phyloP scores from a whole-genome alignment of 2,888 invertebrate genomes.

The Nasonia oneida region DNA sequence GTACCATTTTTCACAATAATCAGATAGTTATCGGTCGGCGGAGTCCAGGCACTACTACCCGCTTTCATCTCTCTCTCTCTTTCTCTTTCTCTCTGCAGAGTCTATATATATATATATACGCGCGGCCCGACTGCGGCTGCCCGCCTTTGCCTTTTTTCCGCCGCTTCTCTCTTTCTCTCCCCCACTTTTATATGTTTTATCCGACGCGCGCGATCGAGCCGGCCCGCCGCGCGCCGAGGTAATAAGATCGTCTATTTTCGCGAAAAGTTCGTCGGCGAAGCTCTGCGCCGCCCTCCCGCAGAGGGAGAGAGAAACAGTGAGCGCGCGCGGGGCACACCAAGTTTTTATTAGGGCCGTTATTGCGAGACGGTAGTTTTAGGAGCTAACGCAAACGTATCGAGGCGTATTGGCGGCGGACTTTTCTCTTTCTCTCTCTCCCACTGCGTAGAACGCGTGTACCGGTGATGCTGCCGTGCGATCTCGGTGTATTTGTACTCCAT shows the following conservation, averaged over 20 bases:
- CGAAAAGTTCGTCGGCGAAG: slow-evolving; percentile 50
- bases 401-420: slow-evolving; percentile 40
- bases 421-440: not conserved
- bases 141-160: not conserved
- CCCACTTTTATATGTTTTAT: slow-evolving; percentile 51
- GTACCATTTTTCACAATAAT: slow-evolving; percentile 59
- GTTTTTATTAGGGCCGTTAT: slow-evolving; percentile 60
- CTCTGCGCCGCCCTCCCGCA: not conserved
- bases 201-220: slow-evolving; percentile 38
- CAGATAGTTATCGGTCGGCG: slow-evolving; percentile 55
- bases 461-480: not conserved
- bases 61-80: slow-evolving; percentile 11
- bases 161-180: not conserved
- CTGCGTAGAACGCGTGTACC: not conserved
- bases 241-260: slow-evolving; percentile 59
- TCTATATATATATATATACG: not conserved
- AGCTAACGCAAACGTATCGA: slow-evolving; percentile 55
- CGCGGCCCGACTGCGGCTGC: not conserved
- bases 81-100: not conserved
- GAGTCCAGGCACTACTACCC: slow-evolving; percentile 4
- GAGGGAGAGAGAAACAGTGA: not conserved
- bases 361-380: slow-evolving; percentile 52
- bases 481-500: slow-evolving; percentile 34
- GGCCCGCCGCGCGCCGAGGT: slow-evolving; percentile 8
- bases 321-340: slow-evolving; percentile 18